Conservation (phyloP, 2,113 vertebrate species). For the Ochotona princeps region DNA sequence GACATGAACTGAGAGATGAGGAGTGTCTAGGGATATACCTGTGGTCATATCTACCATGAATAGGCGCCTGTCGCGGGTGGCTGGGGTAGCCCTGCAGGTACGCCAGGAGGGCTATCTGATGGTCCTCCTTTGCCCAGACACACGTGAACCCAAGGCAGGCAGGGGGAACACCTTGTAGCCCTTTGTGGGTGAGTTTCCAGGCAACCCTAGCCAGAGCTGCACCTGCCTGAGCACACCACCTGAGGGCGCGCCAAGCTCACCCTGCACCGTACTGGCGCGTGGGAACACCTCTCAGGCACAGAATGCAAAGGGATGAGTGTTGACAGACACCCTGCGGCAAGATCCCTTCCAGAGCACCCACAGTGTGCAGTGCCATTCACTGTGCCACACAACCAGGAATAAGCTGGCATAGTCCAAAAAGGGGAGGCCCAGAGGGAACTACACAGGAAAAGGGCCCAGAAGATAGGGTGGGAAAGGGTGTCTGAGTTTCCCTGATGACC, state of each 20-base stretch:
- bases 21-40: neutral
- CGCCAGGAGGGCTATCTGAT: neutral
- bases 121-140: neutral
- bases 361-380: neutral
- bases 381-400: neutral
- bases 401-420: neutral
- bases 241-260: conserved; percentile 36
- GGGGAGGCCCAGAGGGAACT: neutral
- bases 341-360: neutral
- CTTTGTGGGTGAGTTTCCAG: neutral
- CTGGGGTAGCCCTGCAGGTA: neutral
- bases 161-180: neutral
- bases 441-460: neutral
- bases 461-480: neutral
- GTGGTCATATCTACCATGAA: neutral
- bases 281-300: fast-evolving
- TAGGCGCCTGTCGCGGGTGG: neutral
- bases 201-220: neutral
- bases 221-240: neutral
- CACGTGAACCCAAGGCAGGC: neutral
- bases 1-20: neutral
- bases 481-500: fast-evolving
- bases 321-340: neutral
- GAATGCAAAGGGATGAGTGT: neutral
- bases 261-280: fast-evolving